These are phyloP conservation scores for Tribolium madens DNA, from an alignment of 1,140 invertebrate species.

Conservation along the genomic window DNA sequence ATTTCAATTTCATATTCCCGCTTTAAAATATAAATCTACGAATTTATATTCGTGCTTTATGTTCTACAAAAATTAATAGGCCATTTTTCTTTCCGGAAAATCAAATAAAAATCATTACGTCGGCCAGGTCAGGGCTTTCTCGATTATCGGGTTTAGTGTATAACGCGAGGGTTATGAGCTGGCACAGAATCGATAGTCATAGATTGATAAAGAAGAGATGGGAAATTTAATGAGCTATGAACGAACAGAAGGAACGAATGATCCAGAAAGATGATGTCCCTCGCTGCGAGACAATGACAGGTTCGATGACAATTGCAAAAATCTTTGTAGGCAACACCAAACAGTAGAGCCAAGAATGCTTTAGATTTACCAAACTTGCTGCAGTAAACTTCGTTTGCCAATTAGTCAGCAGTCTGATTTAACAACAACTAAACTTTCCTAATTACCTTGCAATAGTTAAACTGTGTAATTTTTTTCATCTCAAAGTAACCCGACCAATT, in stretches of 20 bases:
- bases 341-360: too few species aligned
- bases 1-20: conserved; percentile 51
- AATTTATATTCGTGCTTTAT: conserved; percentile 45
- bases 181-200: conserved; percentile 57
- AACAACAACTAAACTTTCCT: conserved; percentile 8
- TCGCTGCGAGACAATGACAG: background rate
- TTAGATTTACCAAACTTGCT: background rate
- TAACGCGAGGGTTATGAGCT: conserved; percentile 50
- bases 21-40: conserved; percentile 47
- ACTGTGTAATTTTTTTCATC: background rate
- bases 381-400: background rate
- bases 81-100: conserved; percentile 44
- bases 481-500: background rate
- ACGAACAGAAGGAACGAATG: conserved; percentile 61
- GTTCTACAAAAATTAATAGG: conserved; percentile 50
- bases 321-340: too few species aligned
- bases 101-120: conserved; percentile 54
- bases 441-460: conserved; percentile 10
- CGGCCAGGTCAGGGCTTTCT: conserved; percentile 41
- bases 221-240: conserved; percentile 62
- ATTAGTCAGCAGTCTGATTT: background rate
- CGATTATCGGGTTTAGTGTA: conserved; percentile 50
- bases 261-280: conserved; percentile 56
- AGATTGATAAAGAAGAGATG: conserved; percentile 62
- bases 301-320: conserved; percentile 25